phyloP scores from a whole-genome alignment of 2,113 vertebrate genomes.

The Aegypius monachus region DNA sequence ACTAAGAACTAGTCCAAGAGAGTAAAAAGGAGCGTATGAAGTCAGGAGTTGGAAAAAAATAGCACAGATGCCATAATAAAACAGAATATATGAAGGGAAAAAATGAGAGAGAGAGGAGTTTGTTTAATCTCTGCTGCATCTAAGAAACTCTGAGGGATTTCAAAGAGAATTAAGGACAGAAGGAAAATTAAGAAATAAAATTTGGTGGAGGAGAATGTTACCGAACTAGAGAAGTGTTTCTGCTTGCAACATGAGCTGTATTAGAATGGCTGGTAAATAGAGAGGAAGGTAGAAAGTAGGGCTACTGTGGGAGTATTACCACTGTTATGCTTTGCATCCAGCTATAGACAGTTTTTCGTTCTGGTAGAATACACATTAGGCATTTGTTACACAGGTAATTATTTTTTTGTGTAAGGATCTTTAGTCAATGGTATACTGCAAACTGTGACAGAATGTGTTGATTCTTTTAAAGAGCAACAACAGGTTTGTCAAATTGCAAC shows the following conservation, averaged over 20 bases:
- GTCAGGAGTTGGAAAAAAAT: not conserved
- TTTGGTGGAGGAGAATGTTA: not conserved
- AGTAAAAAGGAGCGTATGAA: not conserved
- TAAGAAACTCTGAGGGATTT: not conserved
- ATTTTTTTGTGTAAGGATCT: not conserved
- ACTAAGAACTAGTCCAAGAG: not conserved
- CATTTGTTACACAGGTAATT: not conserved
- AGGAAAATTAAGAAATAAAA: not conserved
- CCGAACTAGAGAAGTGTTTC: not conserved
- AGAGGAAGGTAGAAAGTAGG: not conserved
- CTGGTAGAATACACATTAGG: not conserved
- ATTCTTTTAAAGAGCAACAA: not conserved
- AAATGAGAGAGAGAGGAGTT: not conserved
- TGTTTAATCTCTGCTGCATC: not conserved
- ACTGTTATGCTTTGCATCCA: not conserved
- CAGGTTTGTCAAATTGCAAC: not conserved
- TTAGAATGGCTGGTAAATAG: not conserved
- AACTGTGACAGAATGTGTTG: not conserved
- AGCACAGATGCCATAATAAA: not conserved
- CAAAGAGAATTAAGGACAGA: not conserved
- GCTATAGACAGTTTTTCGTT: not conserved
- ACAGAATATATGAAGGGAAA: not conserved
- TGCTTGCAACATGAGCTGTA: not conserved
- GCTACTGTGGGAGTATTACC: not conserved
- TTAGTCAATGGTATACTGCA: not conserved